Evolutionary conservation across 1,140 invertebrate genomes (phyloP), one percentile per base, ranked within the genome.

Genomic region (Aporrectodea caliginosa): DNA sequence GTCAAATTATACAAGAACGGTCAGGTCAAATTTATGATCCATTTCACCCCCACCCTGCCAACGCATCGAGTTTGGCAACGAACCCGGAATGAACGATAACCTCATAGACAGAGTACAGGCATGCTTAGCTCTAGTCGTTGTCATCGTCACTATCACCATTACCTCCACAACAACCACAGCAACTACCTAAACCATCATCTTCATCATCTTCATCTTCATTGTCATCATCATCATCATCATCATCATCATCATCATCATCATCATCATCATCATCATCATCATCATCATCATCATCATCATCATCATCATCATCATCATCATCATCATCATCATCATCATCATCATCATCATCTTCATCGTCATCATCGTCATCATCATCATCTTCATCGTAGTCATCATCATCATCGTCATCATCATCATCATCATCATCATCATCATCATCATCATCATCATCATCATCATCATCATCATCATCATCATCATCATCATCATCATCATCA

Each of bases 241-340:
- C 73, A 74, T 74, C 73, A 33, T 74, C 73, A 74, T 74, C 73
- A 1, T 32, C 73, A 32, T 74, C 30, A 33, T 0, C 73, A 74
- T 75, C 74, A 16, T 75, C 34, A 75, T 75, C 34, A 75, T 75
- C 33, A 75, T 75, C 29, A 35, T 34, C 34, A 35, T 75, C 29
- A 29, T 27, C 29, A 58, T 35, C 34, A 75, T 75, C 2, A 75
- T 34, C 34, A 29, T 76, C 75, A 58, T 35, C 75, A 1, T 33
- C 29, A 74, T 16, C 73, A 0, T 1, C 1, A 32, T 1, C 72
- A 34, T 74, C 73, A 30, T 74, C 31, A 74, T 74, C 73, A 32
- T n/a, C 29, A 34, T 31, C 73, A 74, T 31, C 73, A 74, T 33
- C 69, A 31, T 71, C 69, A 30, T 74, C 73, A 34, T 74, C 73